phyloP scores from a whole-genome alignment of 2,888 invertebrate genomes.

The Oscheius sp. region DNA sequence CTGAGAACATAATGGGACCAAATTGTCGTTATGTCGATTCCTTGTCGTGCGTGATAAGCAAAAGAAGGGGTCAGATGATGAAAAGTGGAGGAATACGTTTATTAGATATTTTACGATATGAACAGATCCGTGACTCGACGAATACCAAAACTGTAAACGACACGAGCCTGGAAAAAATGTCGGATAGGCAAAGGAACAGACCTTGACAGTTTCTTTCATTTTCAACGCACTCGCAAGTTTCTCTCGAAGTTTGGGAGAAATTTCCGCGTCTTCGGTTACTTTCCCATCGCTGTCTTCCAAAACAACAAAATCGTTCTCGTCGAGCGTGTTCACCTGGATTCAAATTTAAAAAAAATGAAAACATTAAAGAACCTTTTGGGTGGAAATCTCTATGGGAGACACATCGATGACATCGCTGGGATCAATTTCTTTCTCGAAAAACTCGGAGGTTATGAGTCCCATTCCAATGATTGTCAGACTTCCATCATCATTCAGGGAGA shows the following conservation, averaged over 20 bases:
- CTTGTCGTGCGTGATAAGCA: no score
- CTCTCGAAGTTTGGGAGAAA: neutral
- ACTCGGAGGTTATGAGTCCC: slow-evolving; percentile 3
- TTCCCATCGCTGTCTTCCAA: slow-evolving; percentile 14
- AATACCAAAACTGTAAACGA: slow-evolving; percentile 7
- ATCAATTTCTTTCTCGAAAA: slow-evolving; percentile 2
- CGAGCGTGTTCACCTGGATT: neutral
- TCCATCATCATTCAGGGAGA: slow-evolving; percentile 8
- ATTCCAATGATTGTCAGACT: slow-evolving; percentile 9
- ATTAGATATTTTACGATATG: neutral
- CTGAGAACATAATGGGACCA: slow-evolving; percentile 16
- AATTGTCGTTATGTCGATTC: no score
- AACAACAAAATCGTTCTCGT: neutral
- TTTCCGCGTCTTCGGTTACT: slow-evolving; percentile 13
- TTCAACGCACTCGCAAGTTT: slow-evolving; percentile 10
- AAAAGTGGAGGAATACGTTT: neutral
- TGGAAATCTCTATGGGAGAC: neutral
- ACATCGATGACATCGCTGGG: slow-evolving; percentile 7
- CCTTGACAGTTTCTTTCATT: slow-evolving; percentile 4
- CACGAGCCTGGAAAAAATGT: neutral
- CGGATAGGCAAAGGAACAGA: neutral
- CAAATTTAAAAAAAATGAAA: no score
- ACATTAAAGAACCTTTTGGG: neutral
- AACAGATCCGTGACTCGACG: neutral
- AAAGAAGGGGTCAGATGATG: slow-evolving; percentile 1